A percentile compares a stretch with the other conserved stretches of the same genome.
Conservation (phyloP, 2,888 invertebrate genomes). For the Tipula helvola region DNA sequence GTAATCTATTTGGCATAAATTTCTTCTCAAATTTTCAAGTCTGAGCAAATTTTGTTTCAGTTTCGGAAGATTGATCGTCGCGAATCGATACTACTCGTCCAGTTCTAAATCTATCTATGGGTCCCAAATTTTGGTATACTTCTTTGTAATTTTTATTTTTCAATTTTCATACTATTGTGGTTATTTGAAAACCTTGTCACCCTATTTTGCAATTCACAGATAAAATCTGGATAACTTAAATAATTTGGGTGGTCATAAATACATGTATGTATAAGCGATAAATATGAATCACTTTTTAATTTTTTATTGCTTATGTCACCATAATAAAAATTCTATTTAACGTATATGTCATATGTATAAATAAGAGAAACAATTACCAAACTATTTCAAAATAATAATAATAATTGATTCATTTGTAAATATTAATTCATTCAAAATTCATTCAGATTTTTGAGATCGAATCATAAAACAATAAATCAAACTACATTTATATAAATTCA, state of each 20-base stretch:
- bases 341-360: not conserved
- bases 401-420: constrained; percentile 1
- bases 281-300: not conserved
- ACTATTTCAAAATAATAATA: not conserved
- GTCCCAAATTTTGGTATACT: too few species aligned
- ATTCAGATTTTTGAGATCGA: not conserved
- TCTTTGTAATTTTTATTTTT: too few species aligned
- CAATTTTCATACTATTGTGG: too few species aligned
- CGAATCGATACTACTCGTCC: too few species aligned
- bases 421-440: not conserved
- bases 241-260: not conserved
- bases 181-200: too few species aligned
- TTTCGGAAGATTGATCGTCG: too few species aligned
- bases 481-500: not conserved
- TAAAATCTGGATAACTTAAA: not conserved
- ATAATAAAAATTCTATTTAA: not conserved
- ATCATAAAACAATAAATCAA: not conserved
- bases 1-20: too few species aligned
- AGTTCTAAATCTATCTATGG: too few species aligned
- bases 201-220: too few species aligned
- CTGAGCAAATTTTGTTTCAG: too few species aligned
- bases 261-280: not conserved
- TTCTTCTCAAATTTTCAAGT: too few species aligned
- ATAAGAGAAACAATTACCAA: not conserved
- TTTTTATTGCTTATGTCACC: not conserved